A percentile compares a stretch with the other conserved stretches of the same genome.
Evolutionary conservation across 2,888 invertebrate genomes (phyloP).

Genomic region (Eumacrocentrus americanus): DNA sequence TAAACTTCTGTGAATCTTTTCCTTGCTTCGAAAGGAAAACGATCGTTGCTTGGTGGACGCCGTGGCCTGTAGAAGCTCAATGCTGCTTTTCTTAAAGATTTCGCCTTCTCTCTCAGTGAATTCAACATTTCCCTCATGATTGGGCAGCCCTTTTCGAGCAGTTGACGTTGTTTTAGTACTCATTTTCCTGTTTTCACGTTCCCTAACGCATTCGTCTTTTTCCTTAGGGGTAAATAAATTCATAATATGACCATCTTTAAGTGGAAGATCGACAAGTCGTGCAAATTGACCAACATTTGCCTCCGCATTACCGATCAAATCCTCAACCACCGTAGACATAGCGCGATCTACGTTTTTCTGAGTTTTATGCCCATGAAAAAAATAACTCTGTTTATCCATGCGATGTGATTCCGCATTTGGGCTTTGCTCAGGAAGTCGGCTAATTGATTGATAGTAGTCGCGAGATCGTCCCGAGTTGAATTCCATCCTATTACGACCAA

Average conservation of each 20-base stretch:
- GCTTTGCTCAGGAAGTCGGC: conserved; percentile 31
- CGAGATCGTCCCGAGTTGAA: conserved; percentile 36
- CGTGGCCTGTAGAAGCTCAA: conserved; percentile 38
- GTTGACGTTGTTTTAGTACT: background rate
- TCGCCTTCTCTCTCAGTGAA: conserved; percentile 51
- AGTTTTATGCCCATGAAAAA: conserved; percentile 57
- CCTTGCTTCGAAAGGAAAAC: conserved; percentile 46
- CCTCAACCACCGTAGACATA: conserved; percentile 9
- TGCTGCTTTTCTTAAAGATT: conserved; percentile 48
- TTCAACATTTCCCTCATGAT: conserved; percentile 43
- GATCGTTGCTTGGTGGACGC: conserved; percentile 34
- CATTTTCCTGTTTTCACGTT: conserved; percentile 26
- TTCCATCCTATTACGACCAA: conserved; percentile 38
- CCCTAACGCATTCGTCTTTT: no score
- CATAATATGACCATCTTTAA: no score
- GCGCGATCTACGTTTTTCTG: conserved; percentile 49
- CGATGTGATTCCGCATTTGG: conserved; percentile 41
- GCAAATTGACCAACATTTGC: background rate
- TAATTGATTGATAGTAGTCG: conserved; percentile 31
- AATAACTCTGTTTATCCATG: conserved; percentile 53
- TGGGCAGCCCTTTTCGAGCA: conserved; percentile 11
- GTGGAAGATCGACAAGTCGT: background rate
- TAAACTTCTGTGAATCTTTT: conserved; percentile 47
- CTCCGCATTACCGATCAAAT: conserved; percentile 10
- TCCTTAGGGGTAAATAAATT: conserved; percentile 25